phyloP scores from a whole-genome alignment of 2,888 invertebrate genomes.

The Tetranychus truncatus region DNA sequence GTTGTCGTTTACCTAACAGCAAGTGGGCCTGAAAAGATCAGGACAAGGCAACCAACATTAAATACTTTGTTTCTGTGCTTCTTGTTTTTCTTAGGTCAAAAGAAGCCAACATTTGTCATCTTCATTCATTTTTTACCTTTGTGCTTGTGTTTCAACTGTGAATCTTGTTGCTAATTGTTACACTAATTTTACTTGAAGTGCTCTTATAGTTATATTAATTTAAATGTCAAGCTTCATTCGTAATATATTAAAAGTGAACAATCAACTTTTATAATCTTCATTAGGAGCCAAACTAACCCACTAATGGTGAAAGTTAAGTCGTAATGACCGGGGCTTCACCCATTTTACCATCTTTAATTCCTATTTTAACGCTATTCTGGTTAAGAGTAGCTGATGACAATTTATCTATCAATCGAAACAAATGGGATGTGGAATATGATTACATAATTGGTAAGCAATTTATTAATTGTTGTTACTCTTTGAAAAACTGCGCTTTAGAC shows the following conservation, averaged over 20 bases:
- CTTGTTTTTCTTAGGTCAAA: not conserved
- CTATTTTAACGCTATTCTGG: conserved; percentile 26
- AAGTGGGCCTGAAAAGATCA: not conserved
- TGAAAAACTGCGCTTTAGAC: no score
- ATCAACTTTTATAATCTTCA: no score
- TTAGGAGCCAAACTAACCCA: not conserved
- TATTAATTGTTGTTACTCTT: not conserved
- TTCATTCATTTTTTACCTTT: not conserved
- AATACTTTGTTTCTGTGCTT: not conserved
- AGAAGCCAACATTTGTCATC: not conserved
- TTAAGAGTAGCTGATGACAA: conserved; percentile 27
- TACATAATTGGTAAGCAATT: conserved; percentile 26
- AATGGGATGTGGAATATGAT: conserved; percentile 27
- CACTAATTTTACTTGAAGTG: no score
- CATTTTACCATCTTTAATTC: conserved; percentile 25
- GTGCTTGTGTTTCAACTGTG: no score
- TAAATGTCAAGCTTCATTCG: no score
- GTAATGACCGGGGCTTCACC: conserved; percentile 20
- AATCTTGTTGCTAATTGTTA: no score
- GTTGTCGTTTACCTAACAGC: not conserved
- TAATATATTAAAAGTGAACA: no score
- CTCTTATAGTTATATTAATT: no score
- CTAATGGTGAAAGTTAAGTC: not conserved
- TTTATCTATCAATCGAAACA: conserved; percentile 25
- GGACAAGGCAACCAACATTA: not conserved